Conservation (phyloP, 2,797 vertebrate genomes). For the Percopsis omiscomaycus region DNA sequence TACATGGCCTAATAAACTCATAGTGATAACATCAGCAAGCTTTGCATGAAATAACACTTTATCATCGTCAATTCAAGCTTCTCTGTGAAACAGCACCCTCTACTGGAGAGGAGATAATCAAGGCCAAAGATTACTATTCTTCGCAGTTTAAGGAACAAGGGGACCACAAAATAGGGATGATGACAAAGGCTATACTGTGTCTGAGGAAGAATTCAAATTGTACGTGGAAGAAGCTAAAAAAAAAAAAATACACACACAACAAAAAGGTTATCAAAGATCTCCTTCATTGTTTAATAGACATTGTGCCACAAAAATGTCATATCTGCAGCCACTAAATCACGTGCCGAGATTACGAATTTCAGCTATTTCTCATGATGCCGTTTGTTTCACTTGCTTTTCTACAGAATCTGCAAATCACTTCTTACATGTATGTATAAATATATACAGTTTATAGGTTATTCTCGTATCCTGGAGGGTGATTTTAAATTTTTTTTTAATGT, state of each 20-base stretch:
- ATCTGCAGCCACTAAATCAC: constrained; percentile 91
- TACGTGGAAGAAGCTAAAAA: neutral
- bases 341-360: constrained; percentile 83
- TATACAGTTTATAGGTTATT: constrained; percentile 68
- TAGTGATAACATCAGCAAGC: neutral
- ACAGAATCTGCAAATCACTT: constrained; percentile 88
- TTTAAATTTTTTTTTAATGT: constrained; percentile 63
- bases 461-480: constrained; percentile 75
- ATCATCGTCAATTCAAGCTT: neutral
- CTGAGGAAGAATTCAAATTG: neutral
- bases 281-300: constrained; percentile 90
- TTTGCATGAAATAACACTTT: neutral
- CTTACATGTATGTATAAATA: constrained; percentile 86
- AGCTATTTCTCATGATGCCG: constrained; percentile 75
- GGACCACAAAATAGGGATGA: neutral
- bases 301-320: constrained; percentile 92
- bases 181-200: neutral
- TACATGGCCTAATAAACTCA: neutral
- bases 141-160: constrained; percentile 23
- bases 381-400: constrained; percentile 82
- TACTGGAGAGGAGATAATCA: constrained; percentile 9
- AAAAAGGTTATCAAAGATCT: constrained; percentile 91
- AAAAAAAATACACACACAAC: constrained; percentile 14
- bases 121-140: constrained; percentile 46
- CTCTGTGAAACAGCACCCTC: constrained; percentile 12